Base-by-base conservation (phyloP, 2,888 invertebrate genomes). In the Lydus trimaculatus region DNA sequence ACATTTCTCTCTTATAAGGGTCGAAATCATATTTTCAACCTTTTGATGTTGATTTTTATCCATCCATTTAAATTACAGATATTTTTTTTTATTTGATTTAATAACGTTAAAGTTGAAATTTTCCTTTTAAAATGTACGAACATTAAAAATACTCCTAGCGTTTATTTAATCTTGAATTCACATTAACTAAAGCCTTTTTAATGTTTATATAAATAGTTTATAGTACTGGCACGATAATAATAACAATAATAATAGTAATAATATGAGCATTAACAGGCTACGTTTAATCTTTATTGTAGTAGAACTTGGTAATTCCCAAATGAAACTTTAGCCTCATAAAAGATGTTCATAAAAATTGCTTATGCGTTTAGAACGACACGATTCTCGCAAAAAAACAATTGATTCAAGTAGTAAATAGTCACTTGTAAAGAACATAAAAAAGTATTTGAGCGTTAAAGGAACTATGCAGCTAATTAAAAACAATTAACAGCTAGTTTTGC, bases 231-330 rank as follows among this genome's bases (percentile, higher is more conserved):
- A 56, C 13, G 7, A 56, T 62, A 52, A 65, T 69, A 65, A 69
- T 65, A 62, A 62, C n/a, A 39, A 43, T 43, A 17, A 43, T 17
- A 43, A 43, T 43, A 43, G n/a, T 62, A 62, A 68, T 68, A 65
- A 69, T 69, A 60, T 58, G 59, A 62, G 65, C 59, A 63, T 65
- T 63, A 69, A 56, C 63, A 62, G 65, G 8, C 58, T 36, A 65
- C 63, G 61, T 69, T 56, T 69, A 69, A 69, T 69, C 68, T 65
- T 69, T 69, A 69, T 69, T 69, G 64, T 63, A 64, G 63, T 65
- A 65, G 52, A 15, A 25, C 56, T 56, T 56, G 56, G 56, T 56
- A 25, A 52, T 52, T 52, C 11, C 9, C 11, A 23, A 52, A 56
- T 25, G 23, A 25, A 25, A 25, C 56, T 56, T 25, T 48, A 9